These are phyloP conservation scores for Lasiurus borealis DNA, from an alignment of 2,113 vertebrate species.

Conservation along the genomic window DNA sequence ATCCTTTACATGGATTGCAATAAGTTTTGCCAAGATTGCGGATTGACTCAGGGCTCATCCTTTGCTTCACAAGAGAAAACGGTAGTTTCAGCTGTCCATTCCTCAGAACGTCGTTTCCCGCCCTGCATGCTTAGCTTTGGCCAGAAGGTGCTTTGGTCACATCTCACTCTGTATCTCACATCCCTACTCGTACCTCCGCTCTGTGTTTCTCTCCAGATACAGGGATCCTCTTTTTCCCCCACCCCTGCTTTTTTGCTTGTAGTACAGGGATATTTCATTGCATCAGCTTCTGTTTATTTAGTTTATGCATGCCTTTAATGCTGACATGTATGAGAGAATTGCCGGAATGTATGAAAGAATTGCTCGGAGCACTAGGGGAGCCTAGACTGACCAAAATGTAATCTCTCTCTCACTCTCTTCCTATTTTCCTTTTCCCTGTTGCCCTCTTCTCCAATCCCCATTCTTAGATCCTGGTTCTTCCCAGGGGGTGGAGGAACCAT, in stretches of 20 bases:
- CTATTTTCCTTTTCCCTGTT: neutral
- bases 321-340: conserved; percentile 58
- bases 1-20: conserved; percentile 62
- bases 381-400: conserved; percentile 47
- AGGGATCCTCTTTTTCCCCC: conserved; percentile 51
- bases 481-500: conserved; percentile 41
- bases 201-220: conserved; percentile 58
- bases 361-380: conserved; percentile 7
- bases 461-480: conserved; percentile 74
- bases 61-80: conserved; percentile 60
- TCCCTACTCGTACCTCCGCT: conserved; percentile 62
- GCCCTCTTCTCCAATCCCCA: conserved; percentile 59
- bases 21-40: conserved; percentile 47
- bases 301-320: conserved; percentile 69
- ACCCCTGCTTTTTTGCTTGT: neutral
- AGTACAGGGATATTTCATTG: conserved; percentile 12
- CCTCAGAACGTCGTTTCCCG: conserved; percentile 30
- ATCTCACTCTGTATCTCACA: conserved; percentile 65
- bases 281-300: conserved; percentile 69
- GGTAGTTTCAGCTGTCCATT: conserved; percentile 62
- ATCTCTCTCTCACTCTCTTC: conserved; percentile 55
- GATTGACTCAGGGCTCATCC: conserved; percentile 61
- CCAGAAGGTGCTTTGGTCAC: conserved; percentile 66
- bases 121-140: conserved; percentile 58
- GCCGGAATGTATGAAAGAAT: conserved; percentile 58